Base-by-base conservation (phyloP, 2,888 invertebrate species). In the Liposcelis brunnea region DNA sequence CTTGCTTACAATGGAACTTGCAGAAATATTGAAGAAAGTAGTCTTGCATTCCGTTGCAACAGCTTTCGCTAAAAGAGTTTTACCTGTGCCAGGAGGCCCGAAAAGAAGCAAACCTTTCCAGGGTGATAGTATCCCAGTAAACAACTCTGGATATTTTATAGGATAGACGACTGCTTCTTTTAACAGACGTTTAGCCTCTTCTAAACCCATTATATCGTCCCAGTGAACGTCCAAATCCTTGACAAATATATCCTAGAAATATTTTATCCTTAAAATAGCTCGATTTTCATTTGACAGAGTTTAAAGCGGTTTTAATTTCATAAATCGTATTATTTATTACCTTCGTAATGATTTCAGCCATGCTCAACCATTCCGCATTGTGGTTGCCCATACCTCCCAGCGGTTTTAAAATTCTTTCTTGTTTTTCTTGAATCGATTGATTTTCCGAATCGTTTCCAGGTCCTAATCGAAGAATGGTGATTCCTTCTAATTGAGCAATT, bases 21-120 rank as follows among this genome's bases (percentile, higher is more conserved):
- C 81, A 2, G 87, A 80, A 11, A 94, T 77, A 59, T 91, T 93
- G 61, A 95, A 90, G 64, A 94, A 91, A 0, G 85, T 85, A 2
- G 67, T 73, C 55, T 59, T 63, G 50, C 82, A 80, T 63, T 90
- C 86, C 1, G 79, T 74, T 3, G 90, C 91, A 2, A 87, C 75
- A 0, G 89, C 87, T 61, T 83, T 83, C 0, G 93, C 94, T 52
- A 94, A 63, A 59, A 89, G 66, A 0, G 94, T 93, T 67, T 94
- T 94, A 53, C 86, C 87, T 26, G 83, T 80, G 52, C 86, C 84
- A 18, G 80, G 77, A 15, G 82, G 80, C 2, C 82, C 82, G 54
- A 77, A 79, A n/a, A 84, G 60, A 61, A 72, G 63, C 33, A 84
- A 65, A 0, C 84, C 85, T 53, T 81, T 81, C 91, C 94, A 95